Conservation (phyloP, 2,888 invertebrate species). For the Nemapogon koenigi region DNA sequence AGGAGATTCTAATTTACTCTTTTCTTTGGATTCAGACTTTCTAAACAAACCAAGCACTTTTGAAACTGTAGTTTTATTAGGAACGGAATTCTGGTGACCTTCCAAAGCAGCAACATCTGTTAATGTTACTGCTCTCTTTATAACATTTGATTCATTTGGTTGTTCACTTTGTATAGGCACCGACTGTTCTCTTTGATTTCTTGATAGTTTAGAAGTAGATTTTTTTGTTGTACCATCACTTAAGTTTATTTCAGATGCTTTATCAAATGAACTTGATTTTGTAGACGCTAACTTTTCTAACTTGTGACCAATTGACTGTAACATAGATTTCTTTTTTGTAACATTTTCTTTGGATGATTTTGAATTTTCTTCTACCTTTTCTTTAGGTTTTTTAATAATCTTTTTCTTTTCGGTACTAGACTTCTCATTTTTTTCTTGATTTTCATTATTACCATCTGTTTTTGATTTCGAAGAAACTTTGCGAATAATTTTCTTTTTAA, state of each 20-base stretch:
- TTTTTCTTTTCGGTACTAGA: constrained; percentile 43
- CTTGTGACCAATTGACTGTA: constrained; percentile 80
- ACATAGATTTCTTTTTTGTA: constrained; percentile 69
- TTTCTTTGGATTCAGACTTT: constrained; percentile 70
- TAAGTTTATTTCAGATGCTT: constrained; percentile 17
- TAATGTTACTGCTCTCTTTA: constrained; percentile 75
- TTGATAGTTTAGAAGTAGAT: constrained; percentile 48
- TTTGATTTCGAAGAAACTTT: constrained; percentile 56
- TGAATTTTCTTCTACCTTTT: constrained; percentile 24
- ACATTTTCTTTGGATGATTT: constrained; percentile 29
- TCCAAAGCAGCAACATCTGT: constrained; percentile 68
- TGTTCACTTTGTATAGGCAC: constrained; percentile 62
- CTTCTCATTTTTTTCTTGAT: constrained; percentile 36
- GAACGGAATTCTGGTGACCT: constrained; percentile 34
- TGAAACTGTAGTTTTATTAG: constrained; percentile 72
- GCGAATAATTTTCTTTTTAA: constrained; percentile 52
- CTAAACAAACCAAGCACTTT: constrained; percentile 80
- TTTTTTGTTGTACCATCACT: constrained; percentile 30
- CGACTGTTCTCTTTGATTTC: constrained; percentile 71
- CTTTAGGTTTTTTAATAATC: constrained; percentile 46
- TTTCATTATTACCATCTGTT: constrained; percentile 32
- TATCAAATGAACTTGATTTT: constrained; percentile 50
- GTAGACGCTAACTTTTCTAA: constrained; percentile 71
- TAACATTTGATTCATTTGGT: constrained; percentile 69
- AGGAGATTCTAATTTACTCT: constrained; percentile 28